Evolutionary conservation across 2,113 vertebrate genomes (phyloP), one percentile per base, ranked within the genome.

Genomic region (Eretmochelys imbricata): DNA sequence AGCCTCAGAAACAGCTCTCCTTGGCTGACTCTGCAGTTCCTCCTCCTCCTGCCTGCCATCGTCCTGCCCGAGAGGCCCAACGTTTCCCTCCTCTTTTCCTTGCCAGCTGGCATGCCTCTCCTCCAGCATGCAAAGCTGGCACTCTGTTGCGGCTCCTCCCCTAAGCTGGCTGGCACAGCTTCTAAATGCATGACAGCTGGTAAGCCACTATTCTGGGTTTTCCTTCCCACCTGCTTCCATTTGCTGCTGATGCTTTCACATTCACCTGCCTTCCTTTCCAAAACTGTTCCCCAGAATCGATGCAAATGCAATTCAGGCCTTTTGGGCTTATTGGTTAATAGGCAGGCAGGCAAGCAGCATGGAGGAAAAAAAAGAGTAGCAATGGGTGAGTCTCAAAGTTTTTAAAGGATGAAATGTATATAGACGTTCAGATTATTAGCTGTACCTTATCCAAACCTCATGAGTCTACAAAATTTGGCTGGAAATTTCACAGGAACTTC

Each of bases 341-440:
- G 53, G 35, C 46, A 91, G 8, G 17, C 51, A 86, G 72, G 80
- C 46, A 86, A 80, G 38, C 57, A 54, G 76, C 69, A 25, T 35
- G n/a, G 62, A 86, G 51, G 85, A 16, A 91, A 14, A 91, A 88
- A 93, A 88, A 91, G 57, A n/a, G 54, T 62, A 87, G 53, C 42
- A 22, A 90, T 31, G 31, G 50, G 72, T 78, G 14, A 89, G 85
- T 93, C 93, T 91, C 78, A 90, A 82, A 91, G 91, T 59, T 87
- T 62, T 89, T 62, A 76, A 81, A 89, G 93, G 72, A 85, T 96
- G 84, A 96, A 87, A 35, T 62, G 76, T 93, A 95, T 53, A 38
- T 42, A 82, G 80, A 84, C 59, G 25, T 84, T 95, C 59, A 78
- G n/a, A 13, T 65, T 78, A 27, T 89, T 95, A 54, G 48, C 14